phyloP scores from a whole-genome alignment of 1,140 invertebrate species.

The roundworm (Caenorhabditis elegans) region WBcel235 BX284605.5:10544001-10544500 shows the following conservation, averaged over 20 bases:
- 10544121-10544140: constrained; percentile 29
- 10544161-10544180: neutral
- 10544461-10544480: constrained; percentile 15
- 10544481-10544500: neutral
- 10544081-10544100: constrained; percentile 1
- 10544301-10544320: neutral
- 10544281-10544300: neutral
- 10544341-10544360: neutral
- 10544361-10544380: neutral
- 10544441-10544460: neutral
- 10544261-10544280: constrained; percentile 28
- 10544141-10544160: constrained; percentile 28
- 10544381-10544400: constrained; percentile 27
- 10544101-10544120: constrained; percentile 20
- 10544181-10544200: constrained; percentile 7
- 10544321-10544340: neutral
- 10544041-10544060: neutral
- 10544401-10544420: neutral
- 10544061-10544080: neutral
- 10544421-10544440: neutral
- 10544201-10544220: constrained; percentile 10
- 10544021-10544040: constrained; percentile 11
- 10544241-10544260: constrained; percentile 5
- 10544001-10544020: neutral
- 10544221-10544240: constrained; percentile 33